phyloP scores from a whole-genome alignment of 2,888 invertebrate species.

The Prosopocoilus inquinatus region DNA sequence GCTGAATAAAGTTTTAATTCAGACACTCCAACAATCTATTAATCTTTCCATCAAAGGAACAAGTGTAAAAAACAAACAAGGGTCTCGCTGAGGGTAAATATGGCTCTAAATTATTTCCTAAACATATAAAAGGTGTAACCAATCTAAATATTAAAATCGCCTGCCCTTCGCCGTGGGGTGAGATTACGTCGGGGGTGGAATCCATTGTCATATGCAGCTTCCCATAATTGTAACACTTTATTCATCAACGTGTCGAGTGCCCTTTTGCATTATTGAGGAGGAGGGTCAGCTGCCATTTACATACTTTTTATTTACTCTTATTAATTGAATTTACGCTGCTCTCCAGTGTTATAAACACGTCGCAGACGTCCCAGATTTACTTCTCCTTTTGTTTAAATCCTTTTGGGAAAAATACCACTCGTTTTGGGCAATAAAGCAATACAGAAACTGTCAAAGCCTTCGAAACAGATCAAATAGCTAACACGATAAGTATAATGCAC shows the following conservation, averaged over 20 bases:
- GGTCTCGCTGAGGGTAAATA: conserved; percentile 41
- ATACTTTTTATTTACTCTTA: conserved; percentile 48
- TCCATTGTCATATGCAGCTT: conserved; percentile 49
- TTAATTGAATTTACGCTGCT: conserved; percentile 32
- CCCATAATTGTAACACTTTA: conserved; percentile 50
- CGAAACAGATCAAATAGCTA: conserved; percentile 49
- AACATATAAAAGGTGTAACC: conserved; percentile 54
- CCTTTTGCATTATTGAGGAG: conserved; percentile 46
- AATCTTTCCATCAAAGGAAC: conserved; percentile 49
- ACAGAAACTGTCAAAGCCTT: conserved; percentile 36
- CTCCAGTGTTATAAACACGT: too few species aligned
- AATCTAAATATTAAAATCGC: conserved; percentile 53
- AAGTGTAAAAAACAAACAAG: conserved; percentile 53
- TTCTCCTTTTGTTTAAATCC: conserved; percentile 7
- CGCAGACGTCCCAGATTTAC: neutral
- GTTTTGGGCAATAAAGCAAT: conserved; percentile 28
- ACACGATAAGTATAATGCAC: conserved; percentile 52
- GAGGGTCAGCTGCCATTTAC: conserved; percentile 47
- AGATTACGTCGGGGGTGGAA: conserved; percentile 23
- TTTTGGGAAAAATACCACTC: conserved; percentile 22
- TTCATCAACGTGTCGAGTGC: conserved; percentile 44
- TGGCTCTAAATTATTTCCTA: conserved; percentile 51
- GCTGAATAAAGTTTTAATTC: conserved; percentile 23
- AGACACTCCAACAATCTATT: conserved; percentile 19
- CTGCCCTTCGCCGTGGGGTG: conserved; percentile 26